phyloP scores from a whole-genome alignment of 2,113 vertebrate genomes.

The Podocnemis expansa region DNA sequence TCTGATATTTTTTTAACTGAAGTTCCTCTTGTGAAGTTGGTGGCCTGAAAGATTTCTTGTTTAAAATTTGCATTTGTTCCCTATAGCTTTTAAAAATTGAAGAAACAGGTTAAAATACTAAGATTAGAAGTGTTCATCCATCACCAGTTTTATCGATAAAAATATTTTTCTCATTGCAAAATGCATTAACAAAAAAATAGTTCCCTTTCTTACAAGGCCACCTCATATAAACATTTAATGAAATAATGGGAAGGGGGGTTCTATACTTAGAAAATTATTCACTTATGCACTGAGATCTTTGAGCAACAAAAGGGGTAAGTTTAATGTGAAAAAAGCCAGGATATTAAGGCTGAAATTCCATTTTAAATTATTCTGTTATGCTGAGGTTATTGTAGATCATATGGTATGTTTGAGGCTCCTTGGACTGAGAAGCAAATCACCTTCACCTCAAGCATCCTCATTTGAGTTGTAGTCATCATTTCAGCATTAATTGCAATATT shows the following conservation, averaged over 20 bases:
- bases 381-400: not conserved
- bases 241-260: not conserved
- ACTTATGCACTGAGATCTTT: not conserved
- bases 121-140: not conserved
- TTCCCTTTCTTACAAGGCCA: rapidly evolving
- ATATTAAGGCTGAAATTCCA: not conserved
- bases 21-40: not conserved
- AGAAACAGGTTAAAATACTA: not conserved
- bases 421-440: not conserved
- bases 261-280: not conserved
- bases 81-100: not conserved
- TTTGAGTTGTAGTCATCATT: not conserved
- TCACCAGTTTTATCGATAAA: not conserved
- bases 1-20: rapidly evolving
- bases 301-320: not conserved
- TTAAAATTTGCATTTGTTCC: not conserved
- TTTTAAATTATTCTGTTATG: not conserved
- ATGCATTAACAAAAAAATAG: not conserved
- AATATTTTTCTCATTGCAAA: not conserved
- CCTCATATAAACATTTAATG: not conserved
- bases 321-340: not conserved
- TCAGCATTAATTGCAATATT: not conserved
- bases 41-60: not conserved
- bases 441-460: not conserved
- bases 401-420: not conserved